Base-by-base conservation (phyloP, 2,797 vertebrate genomes). In the Odontamblyopus rebecca region DNA sequence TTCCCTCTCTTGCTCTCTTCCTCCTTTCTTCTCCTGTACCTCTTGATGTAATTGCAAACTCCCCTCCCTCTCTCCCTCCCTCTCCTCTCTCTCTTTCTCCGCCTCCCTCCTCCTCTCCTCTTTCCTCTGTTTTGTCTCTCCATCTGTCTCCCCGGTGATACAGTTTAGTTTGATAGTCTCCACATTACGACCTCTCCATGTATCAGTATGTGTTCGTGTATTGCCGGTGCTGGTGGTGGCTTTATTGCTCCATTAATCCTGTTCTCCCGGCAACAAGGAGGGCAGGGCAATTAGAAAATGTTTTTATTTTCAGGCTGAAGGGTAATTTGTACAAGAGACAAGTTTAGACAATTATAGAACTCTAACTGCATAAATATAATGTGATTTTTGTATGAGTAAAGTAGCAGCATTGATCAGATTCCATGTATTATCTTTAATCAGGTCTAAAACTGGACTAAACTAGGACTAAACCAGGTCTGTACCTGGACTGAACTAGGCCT, bases 161-260 rank as follows among this genome's bases (percentile, higher is more conserved):
- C n/a, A 6, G 15, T 59, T 62, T 63, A 9, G 59, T 53, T 30
- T 64, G 30, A 63, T 11, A 6, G 70, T 71, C 35, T 35, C 65
- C 64, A 16, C 13, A 67, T 71, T 61, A 64, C 48, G 11, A 12
- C 68, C 6, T 2, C 48, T 50, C 48, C 57, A 60, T 67, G 27
- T 56, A 3, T 23, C 70, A 48, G 44, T 50, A 2, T 6, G 61
- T 57, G 67, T 68, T 30, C 71, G 51, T 63, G 35, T 23, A 1
- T 35, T 32, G 71, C 64, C 11, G 16, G 23, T 16, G 57, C 41
- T 13, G 41, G 41, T 15, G 44, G 44, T 0, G 29, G 27, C 66
- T 71, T 84, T 77, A 79, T 76, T 69, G 56, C 29, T 67, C 13
- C 64, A 75, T 80, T 70, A 67, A 62, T 74, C 67, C 44, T 29